Evolutionary conservation across 2,113 vertebrate genomes (phyloP), one percentile per base, ranked within the genome.

Genomic region (Ciconia maguari): DNA sequence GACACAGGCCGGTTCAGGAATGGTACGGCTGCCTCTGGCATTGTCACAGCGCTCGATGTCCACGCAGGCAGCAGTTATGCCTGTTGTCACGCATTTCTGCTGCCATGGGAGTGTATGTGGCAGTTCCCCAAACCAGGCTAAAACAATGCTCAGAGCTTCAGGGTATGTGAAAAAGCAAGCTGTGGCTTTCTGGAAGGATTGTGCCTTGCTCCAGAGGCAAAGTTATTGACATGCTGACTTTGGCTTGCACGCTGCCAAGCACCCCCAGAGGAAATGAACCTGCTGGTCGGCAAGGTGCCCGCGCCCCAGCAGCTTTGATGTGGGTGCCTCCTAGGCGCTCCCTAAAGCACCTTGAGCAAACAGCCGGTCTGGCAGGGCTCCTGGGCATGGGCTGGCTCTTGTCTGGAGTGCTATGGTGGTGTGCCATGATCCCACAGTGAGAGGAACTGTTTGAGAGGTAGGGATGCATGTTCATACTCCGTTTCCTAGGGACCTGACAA

Each of bases 181-280:
- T 1, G 0, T 1, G 46, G 29, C 55, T 46, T 74, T 55, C 42
- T 60, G 27, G 64, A 9, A 2, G 61, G 61, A 3, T 0, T 3
- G 22, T 24, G 80, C 62, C 57, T 49, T 41, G 69, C 89, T 60
- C 22, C 76, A 13, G 93, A 24, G 62, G 80, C 71, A 13, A 3
- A 36, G 21, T 4, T 8, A 3, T 1, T 1, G 60, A 4, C 8
- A 11, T 6, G 60, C 52, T 55, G 76, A 5, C 38, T 71, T 10
- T 12, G 52, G 24, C 62, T 65, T 7, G 7, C 17, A 2, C 3
- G 0, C n/a, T 34, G 68, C 44, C 18, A 1, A 29, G 65, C 17
- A 7, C 29, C 58, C 44, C 1, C 0, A 9, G 76, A 36, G 69
- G 27, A 49, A 29, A 60, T 3, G 81, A 76, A 48, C 24, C 60